These are phyloP conservation scores for Kryptolebias marmoratus DNA, from an alignment of 2,113 vertebrate genomes.

Conservation along the genomic window DNA sequence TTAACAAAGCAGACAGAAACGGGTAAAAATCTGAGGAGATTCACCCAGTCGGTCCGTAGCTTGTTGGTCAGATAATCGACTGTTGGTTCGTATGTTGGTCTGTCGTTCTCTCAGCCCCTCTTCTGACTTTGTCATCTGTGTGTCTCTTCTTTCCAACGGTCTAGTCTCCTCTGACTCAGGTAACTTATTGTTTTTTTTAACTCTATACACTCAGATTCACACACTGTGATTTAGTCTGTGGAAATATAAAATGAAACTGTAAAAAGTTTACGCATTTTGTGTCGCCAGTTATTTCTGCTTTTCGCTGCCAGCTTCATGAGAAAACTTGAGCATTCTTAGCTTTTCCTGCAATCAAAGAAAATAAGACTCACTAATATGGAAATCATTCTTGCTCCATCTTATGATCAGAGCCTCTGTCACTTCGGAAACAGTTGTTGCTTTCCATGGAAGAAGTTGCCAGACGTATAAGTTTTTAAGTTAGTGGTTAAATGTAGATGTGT, in stretches of 20 bases:
- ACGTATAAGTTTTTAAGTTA: neutral
- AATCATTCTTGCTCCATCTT: conserved; percentile 22
- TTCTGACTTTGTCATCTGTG: conserved; percentile 70
- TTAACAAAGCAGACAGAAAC: neutral
- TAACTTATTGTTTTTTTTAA: conserved; percentile 74
- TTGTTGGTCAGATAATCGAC: conserved; percentile 1
- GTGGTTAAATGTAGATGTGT: neutral
- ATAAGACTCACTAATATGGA: conserved; percentile 5
- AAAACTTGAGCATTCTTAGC: conserved; percentile 4
- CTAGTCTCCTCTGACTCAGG: conserved; percentile 83
- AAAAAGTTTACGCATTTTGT: conserved; percentile 15
- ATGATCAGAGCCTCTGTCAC: conserved; percentile 11
- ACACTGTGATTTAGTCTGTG: conserved; percentile 4
- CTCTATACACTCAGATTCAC: conserved; percentile 43
- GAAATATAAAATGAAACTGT: neutral
- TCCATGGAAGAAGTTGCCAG: conserved; percentile 37
- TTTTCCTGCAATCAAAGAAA: conserved; percentile 4
- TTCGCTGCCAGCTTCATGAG: conserved; percentile 18
- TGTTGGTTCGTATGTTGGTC: conserved; percentile 26
- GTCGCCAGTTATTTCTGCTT: conserved; percentile 19
- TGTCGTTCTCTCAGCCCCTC: conserved; percentile 58
- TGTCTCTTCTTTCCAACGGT: conserved; percentile 73
- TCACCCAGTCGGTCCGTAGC: neutral
- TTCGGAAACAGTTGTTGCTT: conserved; percentile 56
- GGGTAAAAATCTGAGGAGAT: neutral